Evolutionary conservation across 2,888 invertebrate species (phyloP).

Genomic region (Platycheirus albimanus): DNA sequence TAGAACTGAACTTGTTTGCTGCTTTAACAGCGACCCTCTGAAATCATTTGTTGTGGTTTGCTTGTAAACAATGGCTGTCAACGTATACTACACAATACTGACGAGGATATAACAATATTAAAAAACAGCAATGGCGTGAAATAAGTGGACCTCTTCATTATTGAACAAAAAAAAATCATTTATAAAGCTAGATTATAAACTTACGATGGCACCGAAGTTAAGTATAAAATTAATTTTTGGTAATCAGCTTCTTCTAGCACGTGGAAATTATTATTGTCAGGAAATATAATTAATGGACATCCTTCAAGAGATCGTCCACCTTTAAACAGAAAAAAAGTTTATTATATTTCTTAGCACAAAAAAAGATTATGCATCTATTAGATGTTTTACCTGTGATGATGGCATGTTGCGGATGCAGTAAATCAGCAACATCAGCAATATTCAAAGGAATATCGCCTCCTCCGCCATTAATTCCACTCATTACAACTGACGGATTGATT

Average conservation of each 20-base stretch:
- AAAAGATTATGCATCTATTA: slow-evolving; percentile 75
- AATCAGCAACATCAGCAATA: slow-evolving; percentile 89
- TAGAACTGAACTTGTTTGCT: no score
- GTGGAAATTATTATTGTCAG: slow-evolving; percentile 95
- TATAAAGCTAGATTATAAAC: slow-evolving; percentile 80
- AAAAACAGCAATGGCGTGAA: no score
- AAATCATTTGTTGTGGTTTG: no score
- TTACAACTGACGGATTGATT: slow-evolving; percentile 79
- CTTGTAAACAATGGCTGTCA: no score
- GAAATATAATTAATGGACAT: slow-evolving; percentile 96
- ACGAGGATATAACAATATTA: no score
- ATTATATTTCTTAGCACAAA: background rate
- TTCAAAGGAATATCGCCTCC: slow-evolving; percentile 79
- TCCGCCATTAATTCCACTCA: slow-evolving; percentile 74
- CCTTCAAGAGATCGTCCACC: slow-evolving; percentile 96
- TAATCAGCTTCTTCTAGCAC: slow-evolving; percentile 93
- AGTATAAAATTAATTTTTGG: slow-evolving; percentile 94
- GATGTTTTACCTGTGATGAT: slow-evolving; percentile 88
- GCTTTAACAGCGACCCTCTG: no score
- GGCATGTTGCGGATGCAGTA: slow-evolving; percentile 94
- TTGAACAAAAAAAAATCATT: no score
- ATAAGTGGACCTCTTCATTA: no score
- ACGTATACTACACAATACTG: no score
- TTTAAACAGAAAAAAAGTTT: slow-evolving; percentile 54
- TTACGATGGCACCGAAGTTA: slow-evolving; percentile 98